Base-by-base conservation (phyloP, 2,888 invertebrate genomes). In the Glyphotaelius pellucidus region DNA sequence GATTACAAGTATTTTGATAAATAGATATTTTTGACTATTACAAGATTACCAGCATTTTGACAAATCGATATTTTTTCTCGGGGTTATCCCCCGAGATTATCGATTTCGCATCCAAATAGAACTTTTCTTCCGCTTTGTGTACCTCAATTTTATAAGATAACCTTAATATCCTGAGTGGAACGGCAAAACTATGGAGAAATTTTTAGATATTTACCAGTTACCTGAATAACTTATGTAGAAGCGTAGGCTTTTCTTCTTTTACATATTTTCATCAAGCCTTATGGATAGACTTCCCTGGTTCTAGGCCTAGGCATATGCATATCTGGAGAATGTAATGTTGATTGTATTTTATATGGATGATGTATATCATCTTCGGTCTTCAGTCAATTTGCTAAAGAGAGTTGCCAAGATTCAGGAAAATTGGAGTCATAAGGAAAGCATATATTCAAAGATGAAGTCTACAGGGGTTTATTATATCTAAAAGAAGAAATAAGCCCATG, bases 91-190 rank as follows among this genome's bases (percentile, higher is more conserved):
- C 15, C 7, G 4, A 31, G 67, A 31, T 88, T 30, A 88, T 88
- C 88, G 88, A 88, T 52, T 88, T 31, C 32, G 32, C 67, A 52
- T 88, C 30, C 52, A 67, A 88, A 67, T n/a, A 9, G 35, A 88
- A 87, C 31, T n/a, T 52, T 19, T 88, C 67, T 52, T 67, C n/a
- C 15, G n/a, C 85, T 42, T 85, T 31, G 25, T 38, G 42, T 38
- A n/a, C 85, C n/a, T n/a, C 85, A 85, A 42, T 85, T 85, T 42
- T 25, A 85, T 85, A 38, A 38, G 38, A 85, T 85, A 15, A 85
- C 42, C 42, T 38, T 11, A 85, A 85, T 85, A 32, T 32, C 81
- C 67, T 9, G 25, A n/a, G 67, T 67, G n/a, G 2, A 52, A 52
- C 52, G 52, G 19, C 47, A 19, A 15, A 67, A 67, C 67, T n/a